phyloP scores from a whole-genome alignment of 2,888 invertebrate species.

The Nipponacmea schrenckii region DNA sequence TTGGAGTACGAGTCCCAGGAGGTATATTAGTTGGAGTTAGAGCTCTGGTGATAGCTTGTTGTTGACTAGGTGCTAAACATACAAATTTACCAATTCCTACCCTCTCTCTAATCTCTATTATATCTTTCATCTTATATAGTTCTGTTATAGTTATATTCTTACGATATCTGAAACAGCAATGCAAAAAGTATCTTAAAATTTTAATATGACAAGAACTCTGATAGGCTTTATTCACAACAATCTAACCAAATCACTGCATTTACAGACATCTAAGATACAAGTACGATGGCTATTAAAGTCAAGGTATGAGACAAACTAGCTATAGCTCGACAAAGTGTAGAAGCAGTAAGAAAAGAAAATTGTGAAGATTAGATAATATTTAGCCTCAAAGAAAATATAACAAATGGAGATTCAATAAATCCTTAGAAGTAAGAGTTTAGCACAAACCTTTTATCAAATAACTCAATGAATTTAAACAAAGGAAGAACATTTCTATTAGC shows the following conservation, averaged over 20 bases:
- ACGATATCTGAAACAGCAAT: slow-evolving; percentile 69
- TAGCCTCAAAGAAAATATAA: too few species aligned
- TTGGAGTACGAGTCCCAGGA: background rate
- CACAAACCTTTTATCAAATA: slow-evolving; percentile 79
- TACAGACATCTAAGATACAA: too few species aligned
- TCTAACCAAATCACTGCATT: too few species aligned
- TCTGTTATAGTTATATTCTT: slow-evolving; percentile 74
- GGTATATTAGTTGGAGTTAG: background rate
- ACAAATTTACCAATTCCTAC: slow-evolving; percentile 77
- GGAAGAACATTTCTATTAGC: slow-evolving; percentile 81
- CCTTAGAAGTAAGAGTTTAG: background rate
- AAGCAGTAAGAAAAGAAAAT: too few species aligned
- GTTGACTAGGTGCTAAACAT: slow-evolving; percentile 68
- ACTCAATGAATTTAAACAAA: slow-evolving; percentile 83
- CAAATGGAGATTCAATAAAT: too few species aligned
- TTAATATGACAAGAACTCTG: too few species aligned
- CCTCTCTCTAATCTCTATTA: slow-evolving; percentile 78
- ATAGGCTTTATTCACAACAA: too few species aligned
- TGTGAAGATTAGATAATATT: too few species aligned
- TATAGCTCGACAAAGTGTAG: too few species aligned
- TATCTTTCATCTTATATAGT: slow-evolving; percentile 76
- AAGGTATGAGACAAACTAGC: too few species aligned
- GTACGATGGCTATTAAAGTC: too few species aligned
- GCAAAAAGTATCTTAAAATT: too few species aligned
- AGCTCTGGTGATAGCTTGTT: slow-evolving; percentile 32